Percentiles rank a stretch among this genome's conserved stretches.
phyloP scores from a whole-genome alignment of 2,113 vertebrate species.

The Syngnathus scovelli region DNA sequence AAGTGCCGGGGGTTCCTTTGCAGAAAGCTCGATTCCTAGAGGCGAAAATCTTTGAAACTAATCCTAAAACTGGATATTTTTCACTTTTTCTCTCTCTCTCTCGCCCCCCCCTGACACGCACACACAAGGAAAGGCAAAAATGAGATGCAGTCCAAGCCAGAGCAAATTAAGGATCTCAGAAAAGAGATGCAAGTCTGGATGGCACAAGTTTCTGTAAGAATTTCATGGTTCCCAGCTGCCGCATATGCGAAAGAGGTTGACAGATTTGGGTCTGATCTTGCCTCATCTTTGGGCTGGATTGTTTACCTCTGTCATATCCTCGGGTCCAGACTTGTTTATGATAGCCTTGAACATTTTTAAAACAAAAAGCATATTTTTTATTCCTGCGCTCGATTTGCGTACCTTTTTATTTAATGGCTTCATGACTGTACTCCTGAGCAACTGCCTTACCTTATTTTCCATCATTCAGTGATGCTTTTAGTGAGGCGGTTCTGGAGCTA shows the following conservation, averaged over 20 bases:
- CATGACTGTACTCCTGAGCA: not conserved
- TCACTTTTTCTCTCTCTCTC: not conserved
- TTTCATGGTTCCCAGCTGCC: not conserved
- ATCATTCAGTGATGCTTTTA: no score
- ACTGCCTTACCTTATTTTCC: no score
- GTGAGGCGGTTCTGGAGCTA: no score
- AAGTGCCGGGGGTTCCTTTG: constrained; percentile 73
- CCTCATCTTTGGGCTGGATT: not conserved
- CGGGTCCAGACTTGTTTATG: not conserved
- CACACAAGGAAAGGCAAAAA: not conserved
- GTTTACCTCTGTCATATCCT: not conserved
- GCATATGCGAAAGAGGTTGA: not conserved
- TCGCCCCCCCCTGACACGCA: not conserved
- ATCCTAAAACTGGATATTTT: constrained; percentile 62
- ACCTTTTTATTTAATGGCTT: not conserved
- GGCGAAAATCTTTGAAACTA: constrained; percentile 69
- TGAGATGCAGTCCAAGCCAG: not conserved
- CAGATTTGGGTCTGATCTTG: not conserved
- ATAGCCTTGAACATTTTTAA: not conserved
- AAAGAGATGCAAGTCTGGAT: not conserved
- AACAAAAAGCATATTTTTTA: no score
- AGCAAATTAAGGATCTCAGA: not conserved
- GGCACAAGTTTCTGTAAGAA: not conserved
- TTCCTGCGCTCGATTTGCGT: not conserved
- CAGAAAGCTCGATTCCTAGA: constrained; percentile 80